Evolutionary conservation across 2,888 invertebrate genomes (phyloP).

Genomic region (Eustalomyia histrio): DNA sequence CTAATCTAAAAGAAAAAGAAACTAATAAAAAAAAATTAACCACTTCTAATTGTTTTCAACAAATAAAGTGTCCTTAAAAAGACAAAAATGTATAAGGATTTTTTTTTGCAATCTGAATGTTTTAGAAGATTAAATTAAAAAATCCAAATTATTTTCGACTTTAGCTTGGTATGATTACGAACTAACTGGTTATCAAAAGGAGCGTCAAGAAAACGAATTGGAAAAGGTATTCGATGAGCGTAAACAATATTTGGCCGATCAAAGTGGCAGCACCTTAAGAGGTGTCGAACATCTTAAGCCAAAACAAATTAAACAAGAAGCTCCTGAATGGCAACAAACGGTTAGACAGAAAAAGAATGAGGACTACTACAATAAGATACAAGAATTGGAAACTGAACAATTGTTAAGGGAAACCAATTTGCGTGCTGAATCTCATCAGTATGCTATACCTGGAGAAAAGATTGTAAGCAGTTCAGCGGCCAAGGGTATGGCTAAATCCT

Average conservation of each 20-base stretch:
- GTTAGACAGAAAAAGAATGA: constrained; percentile 90
- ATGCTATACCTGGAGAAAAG: constrained; percentile 91
- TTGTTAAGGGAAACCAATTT: constrained; percentile 89
- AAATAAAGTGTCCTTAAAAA: constrained; percentile 43
- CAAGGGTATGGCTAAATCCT: constrained; percentile 92
- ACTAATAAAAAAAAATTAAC: constrained; percentile 38
- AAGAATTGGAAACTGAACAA: constrained; percentile 91
- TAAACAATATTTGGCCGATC: constrained; percentile 85
- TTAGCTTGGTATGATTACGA: constrained; percentile 96
- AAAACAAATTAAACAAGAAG: constrained; percentile 86
- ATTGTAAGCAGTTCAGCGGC: constrained; percentile 88
- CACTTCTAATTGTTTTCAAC: constrained; percentile 31
- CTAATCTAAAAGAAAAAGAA: constrained; percentile 38
- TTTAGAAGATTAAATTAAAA: not conserved
- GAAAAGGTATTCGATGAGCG: constrained; percentile 94
- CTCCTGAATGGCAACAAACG: constrained; percentile 91
- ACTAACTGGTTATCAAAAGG: constrained; percentile 90
- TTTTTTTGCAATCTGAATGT: not conserved
- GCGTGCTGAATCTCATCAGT: constrained; percentile 89
- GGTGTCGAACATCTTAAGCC: constrained; percentile 82
- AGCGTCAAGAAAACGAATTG: constrained; percentile 89
- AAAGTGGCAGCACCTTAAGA: constrained; percentile 82
- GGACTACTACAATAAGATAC: constrained; percentile 90
- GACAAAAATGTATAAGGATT: constrained; percentile 16
- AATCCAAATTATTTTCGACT: constrained; percentile 66